A percentile compares a stretch with the other conserved stretches of the same genome.
phyloP scores from a whole-genome alignment of 2,797 vertebrate genomes.

The Propithecus perrieri region DNA sequence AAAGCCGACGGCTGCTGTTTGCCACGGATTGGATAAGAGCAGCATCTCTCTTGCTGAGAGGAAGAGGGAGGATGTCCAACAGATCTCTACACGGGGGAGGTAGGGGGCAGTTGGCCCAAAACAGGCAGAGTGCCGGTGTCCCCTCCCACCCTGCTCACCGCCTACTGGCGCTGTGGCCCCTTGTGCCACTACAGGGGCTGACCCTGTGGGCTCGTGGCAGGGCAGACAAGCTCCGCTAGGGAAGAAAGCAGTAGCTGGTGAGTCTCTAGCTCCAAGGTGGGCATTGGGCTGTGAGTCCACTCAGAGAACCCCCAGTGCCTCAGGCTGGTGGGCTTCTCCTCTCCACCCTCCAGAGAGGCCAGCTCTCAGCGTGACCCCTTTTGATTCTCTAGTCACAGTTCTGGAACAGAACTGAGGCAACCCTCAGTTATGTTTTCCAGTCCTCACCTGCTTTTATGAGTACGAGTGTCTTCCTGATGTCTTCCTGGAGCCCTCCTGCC shows the following conservation, averaged over 20 bases:
- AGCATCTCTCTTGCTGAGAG: background rate
- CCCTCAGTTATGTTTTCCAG: background rate
- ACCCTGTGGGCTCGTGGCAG: rapidly evolving
- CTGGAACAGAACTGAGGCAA: background rate
- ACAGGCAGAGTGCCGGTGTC: rapidly evolving
- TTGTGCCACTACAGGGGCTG: background rate
- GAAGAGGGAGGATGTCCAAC: background rate
- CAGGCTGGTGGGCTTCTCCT: too few relatives aligned
- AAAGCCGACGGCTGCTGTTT: background rate
- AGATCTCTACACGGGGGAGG: background rate
- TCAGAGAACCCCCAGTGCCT: background rate
- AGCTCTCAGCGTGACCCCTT: too few relatives aligned
- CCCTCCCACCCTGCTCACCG: background rate
- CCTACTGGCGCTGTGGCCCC: background rate
- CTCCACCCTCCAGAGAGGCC: background rate
- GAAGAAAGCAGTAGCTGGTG: background rate
- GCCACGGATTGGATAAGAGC: background rate
- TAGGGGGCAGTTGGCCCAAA: background rate
- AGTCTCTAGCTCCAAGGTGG: background rate
- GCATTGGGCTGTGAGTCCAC: background rate
- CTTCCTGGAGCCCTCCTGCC: background rate
- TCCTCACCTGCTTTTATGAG: background rate
- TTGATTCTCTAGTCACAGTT: background rate
- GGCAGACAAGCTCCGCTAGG: background rate
- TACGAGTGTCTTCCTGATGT: background rate